Evolutionary conservation across 1,140 invertebrate species (phyloP).

Genomic region (Diorhabda carinulata): DNA sequence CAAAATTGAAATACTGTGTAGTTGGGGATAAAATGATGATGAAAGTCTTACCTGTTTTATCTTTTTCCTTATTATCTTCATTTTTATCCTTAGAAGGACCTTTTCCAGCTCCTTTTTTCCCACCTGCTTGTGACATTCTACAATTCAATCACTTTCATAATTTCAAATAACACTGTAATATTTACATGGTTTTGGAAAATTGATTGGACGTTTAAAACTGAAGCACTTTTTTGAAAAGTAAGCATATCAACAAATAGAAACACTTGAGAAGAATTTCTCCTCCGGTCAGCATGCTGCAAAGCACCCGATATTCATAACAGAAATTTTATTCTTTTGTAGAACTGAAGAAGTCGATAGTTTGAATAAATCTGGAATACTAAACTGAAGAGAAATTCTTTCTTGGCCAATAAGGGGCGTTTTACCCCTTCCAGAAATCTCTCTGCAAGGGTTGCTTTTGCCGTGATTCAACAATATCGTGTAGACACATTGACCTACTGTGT

Average conservation of each 20-base stretch:
- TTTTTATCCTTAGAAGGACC: constrained; percentile 51
- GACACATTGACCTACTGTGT: constrained; percentile 23
- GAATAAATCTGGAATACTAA: constrained; percentile 17
- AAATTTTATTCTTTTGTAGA: not conserved
- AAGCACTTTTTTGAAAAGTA: constrained; percentile 12
- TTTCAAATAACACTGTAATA: constrained; percentile 5
- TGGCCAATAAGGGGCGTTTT: constrained; percentile 27
- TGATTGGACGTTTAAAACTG: not conserved
- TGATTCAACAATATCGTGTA: constrained; percentile 24
- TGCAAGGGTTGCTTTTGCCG: constrained; percentile 12
- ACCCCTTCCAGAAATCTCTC: constrained; percentile 13
- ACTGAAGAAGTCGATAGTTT: constrained; percentile 9
- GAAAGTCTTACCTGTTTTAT: constrained; percentile 34
- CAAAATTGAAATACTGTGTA: no score
- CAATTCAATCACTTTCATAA: not conserved
- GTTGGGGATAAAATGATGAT: no score
- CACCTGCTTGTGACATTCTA: constrained; percentile 47
- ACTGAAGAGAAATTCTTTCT: constrained; percentile 28
- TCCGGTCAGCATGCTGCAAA: constrained; percentile 14
- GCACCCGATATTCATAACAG: no score
- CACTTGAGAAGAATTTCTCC: constrained; percentile 23
- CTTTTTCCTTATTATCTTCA: constrained; percentile 61
- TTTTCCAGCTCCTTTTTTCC: constrained; percentile 48
- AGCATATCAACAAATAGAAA: constrained; percentile 12
- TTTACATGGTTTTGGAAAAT: constrained; percentile 2